Evolutionary conservation across 2,888 invertebrate species (phyloP).

Genomic region (Galerucella calmariensis): DNA sequence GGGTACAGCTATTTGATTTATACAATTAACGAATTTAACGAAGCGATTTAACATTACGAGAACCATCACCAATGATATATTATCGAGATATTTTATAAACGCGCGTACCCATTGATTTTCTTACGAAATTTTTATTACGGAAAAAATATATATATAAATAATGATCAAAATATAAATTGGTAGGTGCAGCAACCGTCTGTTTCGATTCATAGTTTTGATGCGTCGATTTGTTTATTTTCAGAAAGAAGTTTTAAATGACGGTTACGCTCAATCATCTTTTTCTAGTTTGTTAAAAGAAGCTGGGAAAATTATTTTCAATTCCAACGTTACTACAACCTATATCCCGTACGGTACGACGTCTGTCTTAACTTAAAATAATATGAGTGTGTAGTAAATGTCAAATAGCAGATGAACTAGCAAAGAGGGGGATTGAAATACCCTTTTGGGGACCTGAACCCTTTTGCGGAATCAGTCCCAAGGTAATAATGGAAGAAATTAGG

Average conservation of each 20-base stretch:
- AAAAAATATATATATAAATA: background rate
- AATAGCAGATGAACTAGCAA: too few relatives aligned
- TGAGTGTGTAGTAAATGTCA: too few relatives aligned
- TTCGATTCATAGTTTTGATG: background rate
- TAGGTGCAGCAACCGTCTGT: background rate
- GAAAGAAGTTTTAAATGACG: background rate
- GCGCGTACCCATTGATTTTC: conserved; percentile 12
- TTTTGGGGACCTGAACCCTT: too few relatives aligned
- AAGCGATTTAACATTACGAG: background rate
- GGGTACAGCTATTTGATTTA: conserved; percentile 11
- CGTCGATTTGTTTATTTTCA: background rate
- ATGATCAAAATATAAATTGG: conserved; percentile 11
- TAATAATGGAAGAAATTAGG: too few relatives aligned
- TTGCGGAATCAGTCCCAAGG: too few relatives aligned
- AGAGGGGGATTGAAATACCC: too few relatives aligned
- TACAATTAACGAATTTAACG: conserved; percentile 10
- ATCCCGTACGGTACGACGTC: too few relatives aligned
- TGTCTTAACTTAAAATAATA: too few relatives aligned
- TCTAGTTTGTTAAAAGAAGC: too few relatives aligned
- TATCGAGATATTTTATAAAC: conserved; percentile 5
- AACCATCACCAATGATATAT: conserved; percentile 6
- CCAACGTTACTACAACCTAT: too few relatives aligned
- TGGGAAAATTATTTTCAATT: too few relatives aligned
- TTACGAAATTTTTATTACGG: background rate
- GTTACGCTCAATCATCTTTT: too few relatives aligned